These are phyloP conservation scores for Molanna angustata DNA, from an alignment of 2,888 invertebrate species.

Conservation along the genomic window DNA sequence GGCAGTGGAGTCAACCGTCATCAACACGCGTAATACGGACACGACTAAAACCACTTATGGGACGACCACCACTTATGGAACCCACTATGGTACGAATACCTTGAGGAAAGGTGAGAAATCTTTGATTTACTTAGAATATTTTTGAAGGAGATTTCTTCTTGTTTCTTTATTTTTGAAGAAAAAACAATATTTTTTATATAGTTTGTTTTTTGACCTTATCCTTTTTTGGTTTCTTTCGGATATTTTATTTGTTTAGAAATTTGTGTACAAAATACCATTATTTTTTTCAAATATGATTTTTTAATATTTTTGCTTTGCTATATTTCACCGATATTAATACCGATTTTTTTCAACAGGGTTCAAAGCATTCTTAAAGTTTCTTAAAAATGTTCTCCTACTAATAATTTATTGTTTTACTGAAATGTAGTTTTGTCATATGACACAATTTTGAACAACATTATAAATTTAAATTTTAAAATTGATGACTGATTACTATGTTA, in stretches of 20 bases:
- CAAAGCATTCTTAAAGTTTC: too few species aligned
- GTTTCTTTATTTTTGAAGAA: too few species aligned
- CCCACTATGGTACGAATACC: neutral
- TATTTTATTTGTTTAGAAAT: neutral
- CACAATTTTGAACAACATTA: too few species aligned
- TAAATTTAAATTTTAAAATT: neutral
- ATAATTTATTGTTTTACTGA: too few species aligned
- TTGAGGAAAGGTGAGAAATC: slow-evolving; percentile 2
- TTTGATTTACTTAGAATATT: neutral
- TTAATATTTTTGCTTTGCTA: neutral
- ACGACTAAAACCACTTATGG: neutral
- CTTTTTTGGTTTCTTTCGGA: neutral
- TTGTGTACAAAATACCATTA: too few species aligned
- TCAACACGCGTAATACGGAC: neutral
- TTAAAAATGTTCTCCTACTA: too few species aligned
- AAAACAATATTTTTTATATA: too few species aligned
- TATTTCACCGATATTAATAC: too few species aligned
- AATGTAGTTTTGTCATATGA: too few species aligned
- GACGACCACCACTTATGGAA: neutral
- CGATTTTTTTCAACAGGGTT: too few species aligned
- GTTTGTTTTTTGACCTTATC: neutral
- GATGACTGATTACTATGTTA: neutral
- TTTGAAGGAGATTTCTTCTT: too few species aligned
- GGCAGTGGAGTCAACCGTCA: slow-evolving; percentile 13
- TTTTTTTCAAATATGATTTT: neutral